phyloP scores from a whole-genome alignment of 1,140 invertebrate genomes.

The Pseudomyrmex sp. region DNA sequence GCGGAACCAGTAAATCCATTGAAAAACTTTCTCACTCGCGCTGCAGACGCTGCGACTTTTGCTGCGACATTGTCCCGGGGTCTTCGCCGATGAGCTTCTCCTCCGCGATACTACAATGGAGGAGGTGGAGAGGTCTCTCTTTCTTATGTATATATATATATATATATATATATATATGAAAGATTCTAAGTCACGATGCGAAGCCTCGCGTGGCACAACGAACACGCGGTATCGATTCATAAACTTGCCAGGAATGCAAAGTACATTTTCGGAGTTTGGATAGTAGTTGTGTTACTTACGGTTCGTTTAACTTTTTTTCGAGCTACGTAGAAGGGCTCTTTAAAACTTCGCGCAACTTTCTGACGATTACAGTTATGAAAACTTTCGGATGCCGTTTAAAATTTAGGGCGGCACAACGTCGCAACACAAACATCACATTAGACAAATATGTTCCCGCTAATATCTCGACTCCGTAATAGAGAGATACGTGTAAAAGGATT shows the following conservation, averaged over 20 bases:
- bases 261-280: conserved; percentile 43
- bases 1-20: conserved; percentile 75
- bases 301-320: conserved; percentile 25
- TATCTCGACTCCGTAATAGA: too few species aligned
- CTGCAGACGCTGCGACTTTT: conserved; percentile 63
- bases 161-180: neutral
- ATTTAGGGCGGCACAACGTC: neutral
- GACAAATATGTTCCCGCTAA: neutral
- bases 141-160: neutral
- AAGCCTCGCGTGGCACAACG: conserved; percentile 50
- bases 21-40: conserved; percentile 75
- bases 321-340: neutral
- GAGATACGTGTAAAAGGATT: too few species aligned
- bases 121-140: conserved; percentile 20
- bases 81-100: conserved; percentile 65
- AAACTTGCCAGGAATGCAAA: conserved; percentile 65
- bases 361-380: neutral
- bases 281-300: conserved; percentile 28
- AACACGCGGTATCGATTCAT: conserved; percentile 57
- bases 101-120: conserved; percentile 55
- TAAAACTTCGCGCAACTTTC: neutral
- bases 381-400: neutral
- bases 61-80: conserved; percentile 61
- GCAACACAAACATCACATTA: neutral
- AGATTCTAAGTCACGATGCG: conserved; percentile 49